Conservation (phyloP, 2,888 invertebrate genomes). For the Chloroclystis v-ata region DNA sequence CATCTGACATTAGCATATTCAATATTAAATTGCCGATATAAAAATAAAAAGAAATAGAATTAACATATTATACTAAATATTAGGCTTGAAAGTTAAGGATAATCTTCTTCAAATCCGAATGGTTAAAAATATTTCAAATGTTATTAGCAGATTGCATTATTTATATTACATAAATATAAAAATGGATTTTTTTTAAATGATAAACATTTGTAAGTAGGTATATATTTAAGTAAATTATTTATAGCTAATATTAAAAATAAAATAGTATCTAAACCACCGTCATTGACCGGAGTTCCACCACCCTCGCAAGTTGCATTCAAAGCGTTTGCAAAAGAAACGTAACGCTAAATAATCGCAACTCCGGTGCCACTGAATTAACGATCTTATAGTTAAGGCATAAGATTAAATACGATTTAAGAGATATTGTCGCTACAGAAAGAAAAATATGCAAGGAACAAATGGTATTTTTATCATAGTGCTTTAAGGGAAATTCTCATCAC, state of each 20-base stretch:
- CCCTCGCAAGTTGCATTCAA: constrained; percentile 31
- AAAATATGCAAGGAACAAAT: constrained; percentile 6
- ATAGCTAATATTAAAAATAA: background rate
- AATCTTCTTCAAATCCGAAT: too few species aligned
- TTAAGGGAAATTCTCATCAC: constrained; percentile 1
- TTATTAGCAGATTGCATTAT: too few species aligned
- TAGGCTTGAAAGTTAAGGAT: too few species aligned
- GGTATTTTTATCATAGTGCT: constrained; percentile 8
- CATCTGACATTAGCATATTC: constrained; percentile 1
- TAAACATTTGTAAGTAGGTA: too few species aligned
- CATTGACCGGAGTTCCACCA: constrained; percentile 28
- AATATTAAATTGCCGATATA: background rate
- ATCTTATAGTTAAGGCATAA: constrained; percentile 1
- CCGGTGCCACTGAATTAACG: constrained; percentile 23
- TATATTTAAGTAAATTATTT: too few species aligned
- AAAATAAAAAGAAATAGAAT: background rate
- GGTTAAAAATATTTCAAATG: too few species aligned
- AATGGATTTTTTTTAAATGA: too few species aligned
- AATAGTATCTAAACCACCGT: constrained; percentile 16
- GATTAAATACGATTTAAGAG: constrained; percentile 15
- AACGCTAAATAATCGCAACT: constrained; percentile 41
- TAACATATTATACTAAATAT: too few species aligned
- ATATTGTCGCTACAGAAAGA: background rate
- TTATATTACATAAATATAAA: too few species aligned
- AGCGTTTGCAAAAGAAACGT: constrained; percentile 38